These are phyloP conservation scores for Aphelenchoides fujianensis DNA, from an alignment of 1,140 invertebrate species.

Conservation along the genomic window DNA sequence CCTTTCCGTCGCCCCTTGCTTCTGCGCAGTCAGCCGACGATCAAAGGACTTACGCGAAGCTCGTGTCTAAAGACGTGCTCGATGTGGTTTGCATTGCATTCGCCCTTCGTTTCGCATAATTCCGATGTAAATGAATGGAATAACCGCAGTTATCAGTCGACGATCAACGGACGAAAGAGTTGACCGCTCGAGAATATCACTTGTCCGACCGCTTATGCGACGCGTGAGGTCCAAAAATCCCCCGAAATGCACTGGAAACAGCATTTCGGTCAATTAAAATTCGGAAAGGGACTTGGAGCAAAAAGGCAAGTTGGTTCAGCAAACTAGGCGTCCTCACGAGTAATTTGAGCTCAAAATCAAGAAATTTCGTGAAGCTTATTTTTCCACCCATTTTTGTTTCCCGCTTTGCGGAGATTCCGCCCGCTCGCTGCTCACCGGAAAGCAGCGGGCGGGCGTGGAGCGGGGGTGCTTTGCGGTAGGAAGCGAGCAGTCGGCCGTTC, in stretches of 20 bases:
- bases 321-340: neutral
- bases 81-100: neutral
- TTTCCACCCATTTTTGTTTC: neutral
- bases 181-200: slow-evolving; percentile 1
- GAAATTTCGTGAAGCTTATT: neutral
- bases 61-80: neutral
- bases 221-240: neutral
- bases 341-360: neutral
- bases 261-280: neutral
- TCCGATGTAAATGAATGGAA: neutral
- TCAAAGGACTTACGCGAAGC: neutral
- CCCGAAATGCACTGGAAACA: neutral
- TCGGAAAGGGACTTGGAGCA: too few relatives aligned
- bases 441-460: too few relatives aligned
- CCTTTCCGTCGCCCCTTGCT: too few relatives aligned
- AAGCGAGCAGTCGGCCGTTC: too few relatives aligned
- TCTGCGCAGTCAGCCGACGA: too few relatives aligned
- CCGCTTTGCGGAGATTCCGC: too few relatives aligned
- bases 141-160: too few relatives aligned
- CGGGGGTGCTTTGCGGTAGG: too few relatives aligned
- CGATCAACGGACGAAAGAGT: too few relatives aligned
- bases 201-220: neutral
- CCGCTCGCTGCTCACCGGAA: too few relatives aligned
- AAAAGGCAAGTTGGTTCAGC: neutral
- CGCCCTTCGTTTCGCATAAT: neutral